Conservation (phyloP, 2,888 invertebrate genomes). For the Pachliopta kotzebuea region DNA sequence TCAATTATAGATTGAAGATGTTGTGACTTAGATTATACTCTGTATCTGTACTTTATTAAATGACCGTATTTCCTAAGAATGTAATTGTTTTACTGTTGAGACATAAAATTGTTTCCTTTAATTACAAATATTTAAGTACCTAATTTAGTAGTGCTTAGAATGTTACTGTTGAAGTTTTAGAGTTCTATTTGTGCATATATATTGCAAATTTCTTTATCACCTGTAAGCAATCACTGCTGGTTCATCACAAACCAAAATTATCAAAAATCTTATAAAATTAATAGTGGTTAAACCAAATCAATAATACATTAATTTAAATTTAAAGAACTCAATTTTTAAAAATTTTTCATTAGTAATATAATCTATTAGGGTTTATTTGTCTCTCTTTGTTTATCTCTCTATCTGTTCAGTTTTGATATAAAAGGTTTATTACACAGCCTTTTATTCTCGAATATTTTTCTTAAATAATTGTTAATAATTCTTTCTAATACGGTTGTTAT, state of each 20-base stretch:
- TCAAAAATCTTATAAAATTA: too few relatives aligned
- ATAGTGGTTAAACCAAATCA: too few relatives aligned
- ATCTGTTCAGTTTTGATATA: too few relatives aligned
- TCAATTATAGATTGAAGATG: constrained; percentile 32
- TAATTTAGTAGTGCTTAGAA: constrained; percentile 2
- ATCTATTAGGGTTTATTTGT: too few relatives aligned
- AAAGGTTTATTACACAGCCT: too few relatives aligned
- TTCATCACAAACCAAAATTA: too few relatives aligned
- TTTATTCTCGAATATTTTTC: too few relatives aligned
- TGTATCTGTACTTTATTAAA: constrained; percentile 26
- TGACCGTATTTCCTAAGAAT: constrained; percentile 25
- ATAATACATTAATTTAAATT: too few relatives aligned
- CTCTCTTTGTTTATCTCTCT: too few relatives aligned
- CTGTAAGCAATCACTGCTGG: background rate
- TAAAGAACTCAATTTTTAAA: too few relatives aligned
- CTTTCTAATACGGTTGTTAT: background rate
- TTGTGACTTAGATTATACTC: constrained; percentile 35
- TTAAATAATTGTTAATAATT: too few relatives aligned
- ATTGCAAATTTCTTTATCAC: background rate
- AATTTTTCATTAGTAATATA: too few relatives aligned
- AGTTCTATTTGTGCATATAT: constrained; percentile 1
- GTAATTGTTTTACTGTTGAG: constrained; percentile 3
- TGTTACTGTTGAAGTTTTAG: constrained; percentile 7
- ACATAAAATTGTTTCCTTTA: background rate
- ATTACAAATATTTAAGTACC: background rate